Conservation (phyloP, 2,888 invertebrate genomes). For the Nemotelus nigrinus region DNA sequence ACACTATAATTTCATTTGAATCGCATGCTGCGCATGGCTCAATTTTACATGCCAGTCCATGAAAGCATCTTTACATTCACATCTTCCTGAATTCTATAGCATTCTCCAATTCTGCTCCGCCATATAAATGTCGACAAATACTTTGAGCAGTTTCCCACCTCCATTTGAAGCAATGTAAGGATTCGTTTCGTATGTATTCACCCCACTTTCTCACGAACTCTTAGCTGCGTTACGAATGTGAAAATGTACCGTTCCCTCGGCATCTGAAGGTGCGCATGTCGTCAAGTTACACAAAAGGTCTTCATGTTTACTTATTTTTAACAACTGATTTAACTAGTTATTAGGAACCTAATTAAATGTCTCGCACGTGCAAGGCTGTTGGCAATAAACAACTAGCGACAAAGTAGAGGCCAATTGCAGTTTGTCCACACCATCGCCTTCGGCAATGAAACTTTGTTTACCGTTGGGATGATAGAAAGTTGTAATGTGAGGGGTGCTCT, state of each 20-base stretch:
- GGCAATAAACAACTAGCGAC: slow-evolving; percentile 43
- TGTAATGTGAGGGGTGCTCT: not conserved
- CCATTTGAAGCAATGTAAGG: not conserved
- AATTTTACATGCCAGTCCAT: not conserved
- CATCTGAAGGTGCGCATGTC: slow-evolving; percentile 34
- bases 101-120: slow-evolving; percentile 20
- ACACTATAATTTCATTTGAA: too few relatives aligned
- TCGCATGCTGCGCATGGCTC: slow-evolving; percentile 18
- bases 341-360: slow-evolving; percentile 54
- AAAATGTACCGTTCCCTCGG: slow-evolving; percentile 10
- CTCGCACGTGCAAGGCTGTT: slow-evolving; percentile 53
- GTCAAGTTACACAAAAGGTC: slow-evolving; percentile 39
- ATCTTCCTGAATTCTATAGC: not conserved
- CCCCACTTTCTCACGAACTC: slow-evolving; percentile 34
- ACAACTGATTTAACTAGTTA: slow-evolving; percentile 51
- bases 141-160: not conserved
- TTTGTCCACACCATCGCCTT: slow-evolving; percentile 15
- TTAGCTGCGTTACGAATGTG: not conserved
- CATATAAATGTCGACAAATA: not conserved
- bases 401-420: slow-evolving; percentile 30
- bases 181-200: not conserved
- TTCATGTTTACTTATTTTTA: slow-evolving; percentile 48
- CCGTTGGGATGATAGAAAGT: slow-evolving; percentile 3
- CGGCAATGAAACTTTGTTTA: slow-evolving; percentile 20
- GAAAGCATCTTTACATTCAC: slow-evolving; percentile 8